Base-by-base conservation (phyloP, 2,888 invertebrate species). In the Drosophila tripunctata region DNA sequence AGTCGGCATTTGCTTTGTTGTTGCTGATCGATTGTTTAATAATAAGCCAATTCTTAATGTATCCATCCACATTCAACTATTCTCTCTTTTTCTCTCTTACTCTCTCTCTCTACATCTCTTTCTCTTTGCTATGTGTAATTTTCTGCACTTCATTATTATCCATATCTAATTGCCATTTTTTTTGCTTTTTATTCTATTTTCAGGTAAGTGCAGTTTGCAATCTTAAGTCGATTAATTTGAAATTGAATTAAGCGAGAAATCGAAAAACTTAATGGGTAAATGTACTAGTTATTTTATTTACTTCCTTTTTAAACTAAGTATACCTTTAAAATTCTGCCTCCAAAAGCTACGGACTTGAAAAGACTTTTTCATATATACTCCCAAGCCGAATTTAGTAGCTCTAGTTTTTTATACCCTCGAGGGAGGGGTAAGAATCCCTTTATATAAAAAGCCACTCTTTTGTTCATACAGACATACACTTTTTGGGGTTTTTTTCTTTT, bases 11-110 rank as follows among this genome's bases (percentile, higher is more conserved):
- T 38, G 66, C 74, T 82, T 85, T 85, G 82, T 75, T 72, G 67
- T 68, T 50, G 48, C 61, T 68, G 82, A 82, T 79, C 65, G 77
- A 79, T 80, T 79, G 83, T 50, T 50, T 64, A 60, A 65, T 73
- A 69, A 73, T 75, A 55, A 67, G 66, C 36, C 31, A 57, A 31
- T 54, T 33, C 48, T 24, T 41, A 56, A 15, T 38, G 35, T 15
- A 15, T 27, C n/a, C n/a, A n/a, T n/a, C n/a, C n/a, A n/a, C n/a
- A n/a, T n/a, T n/a, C n/a, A n/a, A n/a, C n/a, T n/a, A n/a, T n/a
- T n/a, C n/a, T n/a, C 7, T 22, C 3, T 22, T 8, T 19, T 7
- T 45, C n/a, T 51, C 14, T 17, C 14, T 36, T 1, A 22, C 19
- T 30, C 3, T 24, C 2, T 15, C 5, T 51, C 5, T 44, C 6